Evolutionary conservation across 2,113 vertebrate species (phyloP).

Genomic region (Mola mola): DNA sequence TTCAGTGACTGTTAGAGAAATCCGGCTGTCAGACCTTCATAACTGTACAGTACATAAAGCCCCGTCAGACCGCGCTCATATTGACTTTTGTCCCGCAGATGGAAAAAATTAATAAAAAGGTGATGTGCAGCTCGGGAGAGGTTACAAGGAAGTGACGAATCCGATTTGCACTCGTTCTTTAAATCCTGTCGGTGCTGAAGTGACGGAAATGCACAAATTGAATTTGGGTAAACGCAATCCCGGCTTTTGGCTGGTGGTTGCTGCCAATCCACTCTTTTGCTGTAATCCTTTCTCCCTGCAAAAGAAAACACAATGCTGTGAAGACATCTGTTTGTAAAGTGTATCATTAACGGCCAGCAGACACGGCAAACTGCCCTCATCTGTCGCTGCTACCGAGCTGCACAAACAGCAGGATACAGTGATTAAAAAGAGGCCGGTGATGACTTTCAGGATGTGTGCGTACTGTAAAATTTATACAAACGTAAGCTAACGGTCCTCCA

Average conservation of each 20-base stretch:
- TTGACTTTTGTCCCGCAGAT: background rate
- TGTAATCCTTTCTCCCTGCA: conserved; percentile 38
- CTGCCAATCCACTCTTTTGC: conserved; percentile 3
- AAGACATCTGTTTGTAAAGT: conserved; percentile 38
- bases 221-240: conserved; percentile 4
- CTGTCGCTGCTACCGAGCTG: conserved; percentile 10
- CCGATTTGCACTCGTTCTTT: conserved; percentile 6
- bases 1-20: too few species aligned
- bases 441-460: too few species aligned
- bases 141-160: background rate
- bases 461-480: too few species aligned
- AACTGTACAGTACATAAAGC: too few species aligned
- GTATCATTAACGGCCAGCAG: conserved; percentile 10
- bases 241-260: conserved; percentile 12
- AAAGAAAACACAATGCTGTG: conserved; percentile 15
- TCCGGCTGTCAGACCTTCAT: too few species aligned
- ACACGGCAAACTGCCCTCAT: conserved; percentile 7
- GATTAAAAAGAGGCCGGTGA: too few species aligned
- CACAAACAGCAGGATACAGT: background rate
- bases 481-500: too few species aligned
- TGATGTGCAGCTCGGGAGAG: too few species aligned
- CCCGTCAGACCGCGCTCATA: background rate
- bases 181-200: conserved; percentile 14
- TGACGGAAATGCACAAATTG: conserved; percentile 16
- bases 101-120: background rate